Percentiles rank a stretch among this genome's conserved stretches.
phyloP scores from a whole-genome alignment of 30 jellyfish, hydroid and myxozoan species.

The Mastigias papua region DNA sequence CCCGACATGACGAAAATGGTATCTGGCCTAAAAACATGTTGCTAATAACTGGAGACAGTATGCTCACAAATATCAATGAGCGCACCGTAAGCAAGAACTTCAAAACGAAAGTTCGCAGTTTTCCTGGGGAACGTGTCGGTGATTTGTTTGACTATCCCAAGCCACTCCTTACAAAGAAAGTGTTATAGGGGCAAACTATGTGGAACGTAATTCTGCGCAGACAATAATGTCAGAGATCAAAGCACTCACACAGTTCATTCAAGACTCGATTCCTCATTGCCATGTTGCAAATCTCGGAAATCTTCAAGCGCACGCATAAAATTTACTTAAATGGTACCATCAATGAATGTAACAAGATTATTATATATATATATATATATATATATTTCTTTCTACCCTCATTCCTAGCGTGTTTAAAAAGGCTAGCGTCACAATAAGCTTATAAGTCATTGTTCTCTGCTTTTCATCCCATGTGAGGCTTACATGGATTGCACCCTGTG shows the following conservation, averaged over 20 bases:
- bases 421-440: too few relatives aligned
- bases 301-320: not conserved
- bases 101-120: not conserved
- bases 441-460: too few relatives aligned
- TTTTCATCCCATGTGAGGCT: too few relatives aligned
- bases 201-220: constrained; percentile 2
- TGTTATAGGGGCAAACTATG: constrained; percentile 6
- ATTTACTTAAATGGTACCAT: not conserved
- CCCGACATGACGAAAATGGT: not conserved
- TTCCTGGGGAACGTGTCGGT: constrained; percentile 1
- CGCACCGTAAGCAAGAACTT: not conserved
- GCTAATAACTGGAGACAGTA: not conserved
- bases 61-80: constrained; percentile 7
- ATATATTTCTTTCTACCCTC: too few relatives aligned
- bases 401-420: too few relatives aligned
- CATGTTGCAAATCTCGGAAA: not conserved
- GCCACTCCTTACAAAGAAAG: not conserved
- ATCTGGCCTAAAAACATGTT: not conserved
- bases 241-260: constrained; percentile 1
- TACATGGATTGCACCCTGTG: too few relatives aligned
- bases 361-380: too few relatives aligned
- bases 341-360: not conserved
- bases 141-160: constrained; percentile 1
- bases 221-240: not conserved
- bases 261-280: not conserved